phyloP scores from a whole-genome alignment of 2,113 vertebrate genomes.

The rabbit (Oryctolagus cuniculus) region mOryCun1.1 NC_091436.1:148642001-148642500 shows the following conservation, averaged over 20 bases:
- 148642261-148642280: background rate
- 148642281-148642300: background rate
- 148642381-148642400: background rate
- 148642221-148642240: background rate
- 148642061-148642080: background rate
- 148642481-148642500: background rate
- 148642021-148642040: background rate
- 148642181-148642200: background rate
- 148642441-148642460: background rate
- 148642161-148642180: background rate
- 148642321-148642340: background rate
- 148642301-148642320: background rate
- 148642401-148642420: background rate
- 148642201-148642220: background rate
- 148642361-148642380: background rate
- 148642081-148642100: background rate
- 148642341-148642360: background rate
- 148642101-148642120: accelerated
- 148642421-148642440: background rate
- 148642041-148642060: background rate
- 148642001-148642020: background rate
- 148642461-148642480: background rate
- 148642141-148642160: no score
- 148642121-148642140: background rate
- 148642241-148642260: background rate